Evolutionary conservation across 2,888 invertebrate species (phyloP).

Genomic region (Morinoia aosen): DNA sequence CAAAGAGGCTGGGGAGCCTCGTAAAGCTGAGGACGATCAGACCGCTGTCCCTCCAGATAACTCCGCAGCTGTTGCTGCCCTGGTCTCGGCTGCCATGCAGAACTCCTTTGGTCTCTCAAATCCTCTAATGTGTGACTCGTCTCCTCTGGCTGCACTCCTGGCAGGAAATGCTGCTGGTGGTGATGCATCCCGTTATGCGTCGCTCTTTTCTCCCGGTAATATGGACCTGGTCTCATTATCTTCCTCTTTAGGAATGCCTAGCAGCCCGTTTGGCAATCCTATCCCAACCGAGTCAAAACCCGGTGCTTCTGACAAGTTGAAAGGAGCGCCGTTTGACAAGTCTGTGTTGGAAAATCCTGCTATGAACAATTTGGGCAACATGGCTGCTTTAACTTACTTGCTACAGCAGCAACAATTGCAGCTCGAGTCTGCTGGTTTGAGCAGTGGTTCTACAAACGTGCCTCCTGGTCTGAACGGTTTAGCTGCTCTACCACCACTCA

Average conservation of each 20-base stretch:
- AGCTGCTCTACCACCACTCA: slow-evolving; percentile 5
- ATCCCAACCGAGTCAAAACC: not conserved
- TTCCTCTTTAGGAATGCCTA: slow-evolving; percentile 15
- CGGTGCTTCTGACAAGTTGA: not conserved
- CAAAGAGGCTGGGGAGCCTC: not conserved
- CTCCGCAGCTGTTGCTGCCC: slow-evolving; percentile 27
- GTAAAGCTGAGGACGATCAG: not conserved
- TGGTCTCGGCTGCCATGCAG: slow-evolving; percentile 20
- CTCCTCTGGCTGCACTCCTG: slow-evolving; percentile 5
- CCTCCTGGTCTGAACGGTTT: slow-evolving; percentile 5
- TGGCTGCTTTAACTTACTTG: slow-evolving; percentile 30
- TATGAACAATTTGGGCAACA: slow-evolving; percentile 32
- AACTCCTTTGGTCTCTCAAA: slow-evolving; percentile 15
- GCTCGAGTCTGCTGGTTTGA: slow-evolving; percentile 24
- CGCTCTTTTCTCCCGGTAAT: slow-evolving; percentile 26
- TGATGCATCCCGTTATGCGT: not conserved
- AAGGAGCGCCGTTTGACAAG: not conserved
- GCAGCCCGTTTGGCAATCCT: not conserved
- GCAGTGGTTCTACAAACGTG: not conserved
- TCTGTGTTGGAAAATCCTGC: not conserved
- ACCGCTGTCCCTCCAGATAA: not conserved
- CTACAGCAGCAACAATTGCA: slow-evolving; percentile 37
- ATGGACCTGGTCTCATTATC: slow-evolving; percentile 31
- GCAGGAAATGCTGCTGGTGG: slow-evolving; percentile 16
- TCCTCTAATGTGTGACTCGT: slow-evolving; percentile 13